Conservation (phyloP, 2,797 vertebrate species). For the Euthynnus affinis region DNA sequence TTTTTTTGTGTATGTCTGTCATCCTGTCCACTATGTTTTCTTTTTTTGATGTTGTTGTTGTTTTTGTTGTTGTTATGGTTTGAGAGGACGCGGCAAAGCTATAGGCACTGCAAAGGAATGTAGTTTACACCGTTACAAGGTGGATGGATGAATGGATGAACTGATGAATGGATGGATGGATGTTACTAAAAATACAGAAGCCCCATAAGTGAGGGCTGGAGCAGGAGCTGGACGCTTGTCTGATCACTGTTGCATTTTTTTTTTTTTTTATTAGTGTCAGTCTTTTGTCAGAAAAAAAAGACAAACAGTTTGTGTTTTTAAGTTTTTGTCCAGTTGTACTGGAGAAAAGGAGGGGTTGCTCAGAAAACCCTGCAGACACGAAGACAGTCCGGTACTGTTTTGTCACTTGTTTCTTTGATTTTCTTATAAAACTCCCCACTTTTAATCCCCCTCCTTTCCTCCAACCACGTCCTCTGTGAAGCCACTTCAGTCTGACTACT, state of each 20-base stretch:
- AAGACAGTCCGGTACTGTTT: slow-evolving; percentile 89
- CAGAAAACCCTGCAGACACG: slow-evolving; percentile 65
- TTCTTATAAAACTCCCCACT: slow-evolving; percentile 41
- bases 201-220: slow-evolving; percentile 53
- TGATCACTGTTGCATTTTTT: slow-evolving; percentile 73
- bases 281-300: slow-evolving; percentile 32
- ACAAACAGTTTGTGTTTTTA: slow-evolving; percentile 49
- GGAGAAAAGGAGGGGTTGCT: slow-evolving; percentile 73
- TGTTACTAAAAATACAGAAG: slow-evolving; percentile 44
- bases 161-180: slow-evolving; percentile 57
- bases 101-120: slow-evolving; percentile 80
- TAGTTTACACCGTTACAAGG: slow-evolving; percentile 76
- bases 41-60: neutral
- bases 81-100: slow-evolving; percentile 71
- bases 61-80: slow-evolving; percentile 47
- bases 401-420: slow-evolving; percentile 65
- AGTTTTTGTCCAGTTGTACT: slow-evolving; percentile 73
- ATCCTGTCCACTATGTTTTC: slow-evolving; percentile 67
- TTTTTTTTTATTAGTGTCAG: slow-evolving; percentile 46
- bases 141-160: slow-evolving; percentile 63
- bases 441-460: slow-evolving; percentile 58
- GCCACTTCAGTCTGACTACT: slow-evolving; percentile 43
- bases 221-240: slow-evolving; percentile 75
- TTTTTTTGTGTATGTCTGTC: slow-evolving; percentile 65
- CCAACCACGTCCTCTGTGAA: slow-evolving; percentile 64